Conservation (phyloP, 30 jellyfish, hydroid and myxozoan species). For the Calvadosia cruxmelitensis region DNA sequence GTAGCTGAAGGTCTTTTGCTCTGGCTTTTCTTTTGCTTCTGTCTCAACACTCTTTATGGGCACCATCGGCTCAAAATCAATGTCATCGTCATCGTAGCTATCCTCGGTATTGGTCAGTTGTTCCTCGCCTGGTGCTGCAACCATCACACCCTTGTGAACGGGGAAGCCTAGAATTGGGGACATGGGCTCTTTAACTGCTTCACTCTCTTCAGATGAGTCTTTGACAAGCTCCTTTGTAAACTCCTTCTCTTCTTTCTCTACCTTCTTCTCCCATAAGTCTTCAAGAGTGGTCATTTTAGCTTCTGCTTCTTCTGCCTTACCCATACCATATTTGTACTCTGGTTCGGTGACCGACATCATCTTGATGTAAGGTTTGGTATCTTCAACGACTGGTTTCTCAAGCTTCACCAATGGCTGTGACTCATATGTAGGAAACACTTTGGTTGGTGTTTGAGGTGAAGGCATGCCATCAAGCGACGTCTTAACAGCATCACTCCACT, state of each 20-base stretch:
- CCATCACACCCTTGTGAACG: neutral
- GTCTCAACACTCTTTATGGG: neutral
- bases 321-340: neutral
- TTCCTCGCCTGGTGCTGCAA: neutral
- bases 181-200: neutral
- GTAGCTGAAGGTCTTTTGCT: neutral
- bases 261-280: neutral
- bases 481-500: neutral
- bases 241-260: neutral
- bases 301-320: neutral
- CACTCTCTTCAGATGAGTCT: neutral
- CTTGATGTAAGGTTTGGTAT: neutral
- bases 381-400: neutral
- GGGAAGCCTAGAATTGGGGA: conserved; percentile 1
- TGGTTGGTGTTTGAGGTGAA: neutral
- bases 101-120: neutral
- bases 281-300: neutral
- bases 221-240: neutral
- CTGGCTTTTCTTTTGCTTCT: neutral
- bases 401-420: neutral
- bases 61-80: neutral
- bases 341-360: neutral
- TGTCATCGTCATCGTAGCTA: neutral
- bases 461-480: neutral
- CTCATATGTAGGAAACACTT: neutral